A percentile compares a stretch with the other conserved stretches of the same genome.
These are phyloP conservation scores for Hucho hucho DNA, from an alignment of 2,113 vertebrate genomes.

Conservation along the genomic window DNA sequence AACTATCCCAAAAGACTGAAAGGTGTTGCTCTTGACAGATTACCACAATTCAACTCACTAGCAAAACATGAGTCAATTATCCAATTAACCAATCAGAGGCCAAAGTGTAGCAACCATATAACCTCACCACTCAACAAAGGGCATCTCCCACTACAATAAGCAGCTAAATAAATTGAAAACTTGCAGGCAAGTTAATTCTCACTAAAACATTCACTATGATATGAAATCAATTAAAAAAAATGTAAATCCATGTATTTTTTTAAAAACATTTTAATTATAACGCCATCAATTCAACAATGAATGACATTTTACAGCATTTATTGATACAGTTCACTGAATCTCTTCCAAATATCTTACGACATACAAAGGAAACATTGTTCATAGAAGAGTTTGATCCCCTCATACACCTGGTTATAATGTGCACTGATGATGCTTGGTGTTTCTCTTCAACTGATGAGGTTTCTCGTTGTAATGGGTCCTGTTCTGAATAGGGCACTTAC, in stretches of 20 bases:
- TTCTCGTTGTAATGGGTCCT: background rate
- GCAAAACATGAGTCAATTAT: background rate
- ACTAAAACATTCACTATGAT: no score
- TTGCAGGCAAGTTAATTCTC: no score
- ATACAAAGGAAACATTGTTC: slow-evolving; percentile 39
- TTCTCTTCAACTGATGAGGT: background rate
- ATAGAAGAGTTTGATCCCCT: slow-evolving; percentile 41
- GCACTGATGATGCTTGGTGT: background rate
- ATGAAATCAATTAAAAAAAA: background rate
- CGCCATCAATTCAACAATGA: slow-evolving; percentile 63
- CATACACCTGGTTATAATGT: slow-evolving; percentile 19
- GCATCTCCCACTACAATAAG: background rate
- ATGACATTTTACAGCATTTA: slow-evolving; percentile 57
- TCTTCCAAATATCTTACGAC: slow-evolving; percentile 67
- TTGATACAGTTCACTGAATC: slow-evolving; percentile 59
- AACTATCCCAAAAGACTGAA: background rate
- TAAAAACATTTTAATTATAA: slow-evolving; percentile 45
- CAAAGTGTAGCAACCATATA: background rate
- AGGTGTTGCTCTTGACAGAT: background rate
- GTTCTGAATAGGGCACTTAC: slow-evolving; percentile 11
- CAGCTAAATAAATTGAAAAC: background rate
- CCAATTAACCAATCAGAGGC: background rate
- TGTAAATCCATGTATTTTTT: slow-evolving; percentile 23
- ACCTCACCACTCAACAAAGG: background rate
- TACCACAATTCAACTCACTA: background rate